Percentiles rank a stretch among this genome's conserved stretches.
Conservation (phyloP, 2,797 vertebrate genomes). For the Salarias fasciatus region DNA sequence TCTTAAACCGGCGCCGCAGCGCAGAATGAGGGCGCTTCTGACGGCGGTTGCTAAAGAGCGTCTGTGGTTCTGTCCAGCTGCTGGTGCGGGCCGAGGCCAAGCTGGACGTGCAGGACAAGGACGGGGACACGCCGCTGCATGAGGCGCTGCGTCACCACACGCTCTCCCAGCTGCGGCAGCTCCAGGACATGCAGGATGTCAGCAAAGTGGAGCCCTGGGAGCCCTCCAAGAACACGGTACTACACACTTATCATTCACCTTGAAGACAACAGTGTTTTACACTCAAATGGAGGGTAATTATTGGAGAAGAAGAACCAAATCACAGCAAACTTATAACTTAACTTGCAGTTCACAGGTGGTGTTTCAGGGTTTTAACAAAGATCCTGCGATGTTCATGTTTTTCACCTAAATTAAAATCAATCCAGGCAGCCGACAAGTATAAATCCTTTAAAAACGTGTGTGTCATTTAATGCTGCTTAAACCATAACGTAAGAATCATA, state of each 20-base stretch:
- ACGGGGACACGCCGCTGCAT: constrained; percentile 97
- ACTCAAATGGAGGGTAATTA: no score
- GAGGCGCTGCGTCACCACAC: constrained; percentile 98
- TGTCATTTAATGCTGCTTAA: no score
- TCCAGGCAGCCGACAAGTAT: no score
- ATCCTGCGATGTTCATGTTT: no score
- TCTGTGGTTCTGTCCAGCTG: constrained; percentile 77
- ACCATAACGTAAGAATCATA: no score
- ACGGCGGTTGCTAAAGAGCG: neutral
- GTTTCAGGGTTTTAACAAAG: no score
- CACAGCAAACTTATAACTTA: no score
- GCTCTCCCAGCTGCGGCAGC: constrained; percentile 95
- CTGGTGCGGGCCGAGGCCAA: constrained; percentile 98
- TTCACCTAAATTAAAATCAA: no score
- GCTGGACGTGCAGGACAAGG: constrained; percentile 98
- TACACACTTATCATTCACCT: constrained; percentile 41
- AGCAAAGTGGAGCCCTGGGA: constrained; percentile 99
- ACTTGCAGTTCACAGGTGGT: no score
- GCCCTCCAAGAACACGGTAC: constrained; percentile 98
- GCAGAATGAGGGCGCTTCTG: constrained; percentile 43
- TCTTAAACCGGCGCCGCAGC: constrained; percentile 44
- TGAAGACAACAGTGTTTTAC: constrained; percentile 13
- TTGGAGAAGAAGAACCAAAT: no score
- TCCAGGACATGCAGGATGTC: constrained; percentile 99
- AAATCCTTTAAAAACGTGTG: no score